phyloP scores from a whole-genome alignment of 2,113 vertebrate species.

The Rallus limicola region DNA sequence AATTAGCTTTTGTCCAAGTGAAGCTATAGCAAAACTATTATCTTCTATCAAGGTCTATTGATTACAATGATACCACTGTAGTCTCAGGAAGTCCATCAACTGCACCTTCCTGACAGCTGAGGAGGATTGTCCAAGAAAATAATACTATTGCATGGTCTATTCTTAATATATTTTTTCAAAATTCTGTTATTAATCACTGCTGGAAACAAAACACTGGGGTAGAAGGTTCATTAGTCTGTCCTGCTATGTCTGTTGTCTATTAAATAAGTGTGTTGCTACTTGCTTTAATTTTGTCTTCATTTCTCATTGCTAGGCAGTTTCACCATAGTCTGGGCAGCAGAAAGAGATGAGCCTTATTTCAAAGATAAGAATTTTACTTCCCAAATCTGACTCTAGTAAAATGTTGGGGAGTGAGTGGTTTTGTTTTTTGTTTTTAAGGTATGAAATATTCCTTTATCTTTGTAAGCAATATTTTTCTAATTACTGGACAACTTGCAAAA shows the following conservation, averaged over 20 bases:
- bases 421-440: background rate
- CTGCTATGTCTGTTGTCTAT: background rate
- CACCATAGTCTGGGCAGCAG: background rate
- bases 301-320: background rate
- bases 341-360: background rate
- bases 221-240: background rate
- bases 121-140: background rate
- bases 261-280: background rate
- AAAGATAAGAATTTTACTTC: background rate
- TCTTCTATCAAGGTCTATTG: background rate
- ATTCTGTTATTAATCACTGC: background rate
- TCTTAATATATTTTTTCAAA: background rate
- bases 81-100: background rate
- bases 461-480: background rate
- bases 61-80: background rate
- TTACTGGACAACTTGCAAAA: background rate
- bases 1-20: background rate
- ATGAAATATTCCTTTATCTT: background rate
- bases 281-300: background rate
- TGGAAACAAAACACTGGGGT: background rate
- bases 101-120: background rate
- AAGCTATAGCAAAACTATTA: background rate
- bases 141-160: background rate
- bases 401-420: background rate
- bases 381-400: background rate